Evolutionary conservation across 2,888 invertebrate species (phyloP), one percentile per base, ranked within the genome.

Genomic region (Clitarchus hookeri): DNA sequence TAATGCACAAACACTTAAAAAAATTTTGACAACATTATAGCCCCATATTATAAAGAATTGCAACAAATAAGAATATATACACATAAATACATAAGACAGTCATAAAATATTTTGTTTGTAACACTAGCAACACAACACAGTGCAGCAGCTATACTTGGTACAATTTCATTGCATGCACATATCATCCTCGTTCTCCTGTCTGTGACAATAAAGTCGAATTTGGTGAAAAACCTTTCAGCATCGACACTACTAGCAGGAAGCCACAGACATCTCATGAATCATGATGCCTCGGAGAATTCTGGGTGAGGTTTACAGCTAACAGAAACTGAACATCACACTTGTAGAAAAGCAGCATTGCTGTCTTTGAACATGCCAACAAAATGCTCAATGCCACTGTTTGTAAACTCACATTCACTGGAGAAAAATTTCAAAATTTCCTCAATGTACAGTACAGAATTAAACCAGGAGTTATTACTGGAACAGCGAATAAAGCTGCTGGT

Each of bases 361-460:
- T n/a, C n/a, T n/a, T n/a, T n/a, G n/a, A n/a, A n/a, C 36, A 36
- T 36, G 36, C 4, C 36, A 36, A 36, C 36, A 36, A 36, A 3
- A 36, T 36, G 1, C 36, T 36, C 36, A 36, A 36, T 36, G 36
- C 36, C 36, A 36, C 36, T 36, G 36, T 36, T 4, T 36, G 36
- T 36, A 4, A 36, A 36, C 36, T 36, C 36, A 36, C 1, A 36
- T 36, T 36, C 36, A 4, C 4, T 4, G 36, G 36, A 4, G 36
- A 36, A 36, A 36, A 36, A 3, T 36, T 36, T 36, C 36, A 36
- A 36, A 36, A 36, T 36, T 36, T 3, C 36, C 36, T 36, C 36
- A 36, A 36, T 36, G 65, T 65, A 84, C 65, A n/a, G 65, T 65
- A 65, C n/a, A 65, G 65, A 65, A 65, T 65, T 65, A 65, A 65